These are phyloP conservation scores for Pseudotriccus pelzelni DNA, from an alignment of 2,797 vertebrate genomes.

Conservation along the genomic window DNA sequence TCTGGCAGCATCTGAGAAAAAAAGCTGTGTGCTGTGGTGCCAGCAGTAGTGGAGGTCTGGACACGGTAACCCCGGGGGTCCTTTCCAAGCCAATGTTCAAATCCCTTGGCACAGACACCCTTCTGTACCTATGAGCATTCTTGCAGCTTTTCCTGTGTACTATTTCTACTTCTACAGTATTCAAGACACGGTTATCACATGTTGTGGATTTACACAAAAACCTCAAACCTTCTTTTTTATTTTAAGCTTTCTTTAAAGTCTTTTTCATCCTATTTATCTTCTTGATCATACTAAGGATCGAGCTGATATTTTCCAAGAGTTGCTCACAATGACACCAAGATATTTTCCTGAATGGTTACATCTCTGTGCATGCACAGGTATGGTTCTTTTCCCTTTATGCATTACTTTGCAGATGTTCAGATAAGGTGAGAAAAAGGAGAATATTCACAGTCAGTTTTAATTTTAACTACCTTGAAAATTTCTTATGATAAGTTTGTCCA, in stretches of 20 bases:
- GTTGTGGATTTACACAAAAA: neutral
- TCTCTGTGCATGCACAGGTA: neutral
- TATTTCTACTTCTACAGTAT: neutral
- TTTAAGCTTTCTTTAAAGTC: neutral
- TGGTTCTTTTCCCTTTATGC: neutral
- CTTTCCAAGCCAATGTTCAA: neutral
- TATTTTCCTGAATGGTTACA: neutral
- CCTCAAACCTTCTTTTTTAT: neutral
- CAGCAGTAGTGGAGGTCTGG: neutral
- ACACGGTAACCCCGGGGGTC: rapidly evolving
- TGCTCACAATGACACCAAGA: neutral
- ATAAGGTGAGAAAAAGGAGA: neutral
- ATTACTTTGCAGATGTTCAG: neutral
- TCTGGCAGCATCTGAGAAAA: neutral
- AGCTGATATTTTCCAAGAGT: neutral
- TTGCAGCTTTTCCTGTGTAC: neutral
- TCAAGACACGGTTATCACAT: neutral
- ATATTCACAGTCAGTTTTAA: neutral
- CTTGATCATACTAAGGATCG: neutral
- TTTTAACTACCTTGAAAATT: neutral
- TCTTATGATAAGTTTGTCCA: neutral
- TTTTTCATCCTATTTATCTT: neutral
- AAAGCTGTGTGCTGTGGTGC: neutral
- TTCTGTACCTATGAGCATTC: neutral
- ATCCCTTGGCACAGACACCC: neutral